Evolutionary conservation across 2,888 invertebrate genomes (phyloP), one percentile per base, ranked within the genome.

Genomic region (Apotomis turbidana): DNA sequence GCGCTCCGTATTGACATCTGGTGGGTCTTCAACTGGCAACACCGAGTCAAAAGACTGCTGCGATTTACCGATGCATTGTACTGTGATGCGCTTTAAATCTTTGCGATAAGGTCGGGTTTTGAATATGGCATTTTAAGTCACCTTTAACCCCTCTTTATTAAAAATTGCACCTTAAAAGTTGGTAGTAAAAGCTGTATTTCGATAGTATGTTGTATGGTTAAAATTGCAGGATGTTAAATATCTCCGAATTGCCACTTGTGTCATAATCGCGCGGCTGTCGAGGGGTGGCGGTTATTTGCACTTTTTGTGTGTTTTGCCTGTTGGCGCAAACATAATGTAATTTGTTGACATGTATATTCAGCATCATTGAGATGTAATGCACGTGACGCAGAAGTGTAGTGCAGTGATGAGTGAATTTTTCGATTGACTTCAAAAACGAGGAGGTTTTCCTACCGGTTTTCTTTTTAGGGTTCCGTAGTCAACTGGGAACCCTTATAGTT

Each of bases 1-100:
- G 77, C 84, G 82, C 83, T 84, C 81, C 80, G 83, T 82, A 83
- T 85, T 87, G 87, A 91, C 93, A 93, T 92, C 91, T 90, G 89
- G 85, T 85, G 78, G 82, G 81, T 83, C 84, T 81, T 79, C 80
- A 77, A 77, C 76, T 68, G 74, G 74, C 70, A 77, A 61, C 70
- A 68, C 66, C 70, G 70, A 74, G 71, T 67, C 57, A 67, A 73
- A 73, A 57, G 70, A 70, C 70, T 38, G 55, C 54, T 62, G 51
- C 55, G 70, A 57, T 61, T 57, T 51, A 46, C 44, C 41, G 10
- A 36, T 3, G 59, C 57, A 54, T 46, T 58, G 12, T 38, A 54
- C 62, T 54, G 3, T 46, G 41, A 52, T 59, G 36, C 27, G 51
- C 57, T 27, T 52, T 71, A 61, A 44, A 10, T 12, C 36, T 3